These are phyloP conservation scores for Hydrozoanthus gracilis DNA, from an alignment of 92 coral and sea anemone species.

Conservation along the genomic window DNA sequence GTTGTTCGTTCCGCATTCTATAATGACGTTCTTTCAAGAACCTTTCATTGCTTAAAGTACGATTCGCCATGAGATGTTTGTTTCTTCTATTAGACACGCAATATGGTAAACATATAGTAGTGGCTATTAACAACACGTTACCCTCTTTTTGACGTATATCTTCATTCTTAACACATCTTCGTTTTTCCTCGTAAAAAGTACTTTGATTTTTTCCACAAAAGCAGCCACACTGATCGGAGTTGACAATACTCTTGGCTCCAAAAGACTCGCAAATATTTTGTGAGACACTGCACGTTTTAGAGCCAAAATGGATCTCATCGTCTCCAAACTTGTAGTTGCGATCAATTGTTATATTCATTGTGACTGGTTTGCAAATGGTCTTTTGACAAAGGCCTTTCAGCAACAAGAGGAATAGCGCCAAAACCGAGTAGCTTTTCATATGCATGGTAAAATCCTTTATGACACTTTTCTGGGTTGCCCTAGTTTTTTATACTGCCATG, in stretches of 20 bases:
- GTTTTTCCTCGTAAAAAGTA: slow-evolving; percentile 15
- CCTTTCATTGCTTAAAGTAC: too few species aligned
- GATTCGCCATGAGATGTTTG: background rate
- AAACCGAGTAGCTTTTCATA: too few species aligned
- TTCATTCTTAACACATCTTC: slow-evolving; percentile 7
- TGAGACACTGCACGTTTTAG: background rate
- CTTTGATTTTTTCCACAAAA: slow-evolving; percentile 24
- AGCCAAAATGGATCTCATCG: background rate
- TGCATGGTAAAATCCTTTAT: background rate
- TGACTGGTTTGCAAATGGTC: background rate
- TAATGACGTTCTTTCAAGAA: too few species aligned
- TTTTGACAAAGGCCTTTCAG: background rate
- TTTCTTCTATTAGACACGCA: background rate
- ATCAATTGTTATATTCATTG: slow-evolving; percentile 10
- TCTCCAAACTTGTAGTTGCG: slow-evolving; percentile 21
- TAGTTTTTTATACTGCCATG: background rate
- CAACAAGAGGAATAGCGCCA: background rate
- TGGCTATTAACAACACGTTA: background rate
- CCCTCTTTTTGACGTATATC: slow-evolving; percentile 15
- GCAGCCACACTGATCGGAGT: slow-evolving; percentile 13
- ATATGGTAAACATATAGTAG: background rate
- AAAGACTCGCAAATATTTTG: background rate
- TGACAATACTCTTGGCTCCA: background rate
- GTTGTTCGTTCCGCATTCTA: too few species aligned
- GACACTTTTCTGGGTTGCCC: background rate